Evolutionary conservation across 2,113 vertebrate species (phyloP), one percentile per base, ranked within the genome.

Genomic region (Prochilodus magdalenae): DNA sequence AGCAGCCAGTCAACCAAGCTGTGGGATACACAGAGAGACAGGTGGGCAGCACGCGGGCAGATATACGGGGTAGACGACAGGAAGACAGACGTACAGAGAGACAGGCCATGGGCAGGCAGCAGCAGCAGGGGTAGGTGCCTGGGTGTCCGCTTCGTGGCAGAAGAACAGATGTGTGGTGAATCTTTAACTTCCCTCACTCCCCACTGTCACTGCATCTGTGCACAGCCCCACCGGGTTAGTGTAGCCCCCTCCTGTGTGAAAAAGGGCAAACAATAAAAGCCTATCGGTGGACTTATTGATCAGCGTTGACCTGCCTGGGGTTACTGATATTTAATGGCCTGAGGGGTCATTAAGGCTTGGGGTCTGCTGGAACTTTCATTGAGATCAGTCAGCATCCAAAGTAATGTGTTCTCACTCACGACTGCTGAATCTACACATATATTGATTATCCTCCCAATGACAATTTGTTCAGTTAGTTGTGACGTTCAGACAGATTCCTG

Each of bases 101-200:
- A 63, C 81, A 77, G 84, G 84, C 89, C 81, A 81, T 83, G 87
- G 88, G 70, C 30, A 78, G 74, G 60, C 81, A 65, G 59, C 49
- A 63, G 1, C 36, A 44, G 80, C 75, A 62, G 90, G 87, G 88
- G 83, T 87, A 88, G 90, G 83, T 88, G 85, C 66, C 40, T 29
- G 82, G 82, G 83, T 83, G 88, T 88, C 85, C 87, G 33, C 85
- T 79, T 83, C 75, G 47, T 49, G 65, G 73, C 80, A 83, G 86
- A 90, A 86, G 86, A 89, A 91, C 94, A 95, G 93, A 94, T 94
- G 93, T 93, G 91, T 89, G 91, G 92, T 93, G 93, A 95, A 93
- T 94, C 89, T 92, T 93, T 93, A 93, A 92, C 93, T 91, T 86
- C 71, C 75, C 88, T 85, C 78, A 65, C 84, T 89, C 90, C 87